Conservation (phyloP, 2,888 invertebrate genomes). For the Cantharis nigra region DNA sequence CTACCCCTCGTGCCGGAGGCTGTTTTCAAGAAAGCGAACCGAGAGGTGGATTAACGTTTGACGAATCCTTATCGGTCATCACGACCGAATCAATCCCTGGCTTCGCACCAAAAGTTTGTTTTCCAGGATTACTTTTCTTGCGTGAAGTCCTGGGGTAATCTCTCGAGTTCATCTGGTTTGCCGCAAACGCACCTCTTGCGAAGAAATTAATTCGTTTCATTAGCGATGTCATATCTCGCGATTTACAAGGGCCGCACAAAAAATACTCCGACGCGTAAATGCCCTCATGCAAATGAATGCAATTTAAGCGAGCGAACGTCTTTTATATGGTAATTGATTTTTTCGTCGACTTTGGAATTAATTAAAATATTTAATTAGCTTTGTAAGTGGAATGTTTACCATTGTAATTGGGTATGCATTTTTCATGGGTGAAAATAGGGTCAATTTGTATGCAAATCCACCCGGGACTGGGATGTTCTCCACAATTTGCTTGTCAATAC, state of each 20-base stretch:
- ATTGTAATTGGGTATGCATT: slow-evolving; percentile 3
- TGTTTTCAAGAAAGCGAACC: neutral
- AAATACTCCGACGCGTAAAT: neutral
- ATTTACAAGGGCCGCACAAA: neutral
- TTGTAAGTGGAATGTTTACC: neutral
- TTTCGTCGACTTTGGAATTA: neutral
- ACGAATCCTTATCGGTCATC: neutral
- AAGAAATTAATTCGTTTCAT: neutral
- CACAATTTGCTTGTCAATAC: slow-evolving; percentile 20
- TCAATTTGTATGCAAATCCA: slow-evolving; percentile 34
- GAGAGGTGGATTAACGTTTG: neutral
- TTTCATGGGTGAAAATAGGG: slow-evolving; percentile 6
- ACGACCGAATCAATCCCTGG: neutral
- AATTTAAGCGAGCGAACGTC: neutral
- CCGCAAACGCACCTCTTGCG: neutral
- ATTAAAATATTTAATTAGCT: neutral
- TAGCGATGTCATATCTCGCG: neutral
- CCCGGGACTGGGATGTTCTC: slow-evolving; percentile 16
- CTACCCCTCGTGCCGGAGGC: neutral
- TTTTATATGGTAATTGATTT: slow-evolving; percentile 1
- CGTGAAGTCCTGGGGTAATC: neutral
- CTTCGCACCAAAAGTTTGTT: neutral
- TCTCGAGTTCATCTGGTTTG: neutral
- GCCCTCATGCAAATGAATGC: neutral
- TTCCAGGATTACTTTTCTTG: neutral